Base-by-base conservation (phyloP, 2,113 vertebrate species). In the Miniopterus natalensis region DNA sequence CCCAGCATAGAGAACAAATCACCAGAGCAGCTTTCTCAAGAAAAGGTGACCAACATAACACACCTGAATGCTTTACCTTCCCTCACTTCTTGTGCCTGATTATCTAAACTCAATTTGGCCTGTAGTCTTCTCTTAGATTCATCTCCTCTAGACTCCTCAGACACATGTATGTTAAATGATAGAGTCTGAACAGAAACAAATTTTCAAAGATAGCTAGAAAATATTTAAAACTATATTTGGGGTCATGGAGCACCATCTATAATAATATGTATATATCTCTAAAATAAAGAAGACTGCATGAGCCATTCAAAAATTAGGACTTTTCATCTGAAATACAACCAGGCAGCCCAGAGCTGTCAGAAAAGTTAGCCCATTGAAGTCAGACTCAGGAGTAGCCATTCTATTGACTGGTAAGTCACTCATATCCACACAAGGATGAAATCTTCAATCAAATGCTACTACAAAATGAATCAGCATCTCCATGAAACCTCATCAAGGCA, bases 191-290 rank as follows among this genome's bases (percentile, higher is more conserved):
- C 8, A 55, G 31, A 93, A 84, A 65, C 27, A 78, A 78, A 71
- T 68, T 51, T 73, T 51, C 57, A 59, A 78, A 90, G 12, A 42
- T 12, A 29, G 40, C 20, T 27, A 66, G 20, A 31, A 70, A 75
- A 59, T 78, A 94, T 85, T 88, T 88, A 45, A 91, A 84, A 85
- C 8, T 73, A 1, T 49, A 91, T 49, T 45, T 94, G 47, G 31
- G 18, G 40, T 73, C 65, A 36, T 8, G 15, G 4, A 47, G 14
- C 51, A 79, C 40, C 31, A 80, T 47, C 47, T 90, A 65, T 21
- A 65, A 87, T 36, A 40, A 40, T 53, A 36, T 68, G 40, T 59
- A 94, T 23, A 21, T 80, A 96, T 25, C 47, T 94, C 81, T 92
- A 71, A 92, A 81, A 45, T 66, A 15, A 95, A 77, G 23, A 36